These are phyloP conservation scores for Epirrita christyi DNA, from an alignment of 2,888 invertebrate species.

Conservation along the genomic window DNA sequence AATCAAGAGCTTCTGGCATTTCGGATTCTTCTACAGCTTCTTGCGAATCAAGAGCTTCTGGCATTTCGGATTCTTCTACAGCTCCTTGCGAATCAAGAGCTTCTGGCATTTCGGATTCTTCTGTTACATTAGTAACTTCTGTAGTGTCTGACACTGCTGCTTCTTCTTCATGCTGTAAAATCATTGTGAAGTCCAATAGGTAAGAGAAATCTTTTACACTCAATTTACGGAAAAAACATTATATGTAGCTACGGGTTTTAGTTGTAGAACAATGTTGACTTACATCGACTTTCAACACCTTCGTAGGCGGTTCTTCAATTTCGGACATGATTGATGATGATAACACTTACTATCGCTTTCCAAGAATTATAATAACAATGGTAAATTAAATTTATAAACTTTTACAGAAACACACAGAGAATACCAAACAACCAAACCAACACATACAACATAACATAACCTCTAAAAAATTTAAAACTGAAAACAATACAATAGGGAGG, in stretches of 20 bases:
- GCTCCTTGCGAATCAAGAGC: not conserved
- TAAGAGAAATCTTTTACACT: not conserved
- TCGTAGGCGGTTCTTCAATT: slow-evolving; percentile 35
- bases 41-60: not conserved
- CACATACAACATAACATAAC: no score
- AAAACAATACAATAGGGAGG: not conserved
- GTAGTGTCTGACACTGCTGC: slow-evolving; percentile 6
- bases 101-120: slow-evolving; percentile 1
- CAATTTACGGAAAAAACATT: not conserved
- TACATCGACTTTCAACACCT: slow-evolving; percentile 32
- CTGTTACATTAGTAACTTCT: not conserved
- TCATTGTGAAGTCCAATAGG: not conserved
- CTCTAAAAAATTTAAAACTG: not conserved
- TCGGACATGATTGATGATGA: slow-evolving; percentile 23
- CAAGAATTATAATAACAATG: no score
- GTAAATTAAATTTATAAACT: not conserved
- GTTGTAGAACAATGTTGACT: slow-evolving; percentile 5
- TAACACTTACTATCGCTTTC: not conserved
- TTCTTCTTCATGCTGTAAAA: slow-evolving; percentile 1
- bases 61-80: not conserved
- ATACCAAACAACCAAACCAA: no score
- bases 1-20: not conserved
- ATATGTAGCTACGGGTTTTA: no score
- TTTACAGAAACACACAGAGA: not conserved
- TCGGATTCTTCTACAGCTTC: not conserved